Evolutionary conservation across 2,113 vertebrate genomes (phyloP), one percentile per base, ranked within the genome.

Genomic region (Beaufortia kweichowensis): DNA sequence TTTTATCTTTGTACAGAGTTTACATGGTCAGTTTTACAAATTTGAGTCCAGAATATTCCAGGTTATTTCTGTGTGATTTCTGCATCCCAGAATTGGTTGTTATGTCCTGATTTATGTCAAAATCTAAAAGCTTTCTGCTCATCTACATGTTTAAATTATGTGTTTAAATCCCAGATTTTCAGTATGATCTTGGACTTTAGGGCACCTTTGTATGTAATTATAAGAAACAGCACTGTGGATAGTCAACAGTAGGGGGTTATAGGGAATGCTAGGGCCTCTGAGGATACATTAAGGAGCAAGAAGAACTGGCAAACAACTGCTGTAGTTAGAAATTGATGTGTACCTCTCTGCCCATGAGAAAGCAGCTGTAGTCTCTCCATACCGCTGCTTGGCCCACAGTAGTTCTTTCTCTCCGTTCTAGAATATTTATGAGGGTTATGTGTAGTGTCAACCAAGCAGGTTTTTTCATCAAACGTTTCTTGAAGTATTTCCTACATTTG

Each of bases 351-450:
- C 39, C 50, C 26, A 17, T 46, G 43, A 46, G 12, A 46, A 46
- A 46, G 12, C 41, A 46, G 41, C 4, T 2, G 12, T 6, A 21
- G 6, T 21, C n/a, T 24, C 21, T 66, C 10, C 33, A 1, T 17
- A 12, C 24, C 14, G 24, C 19, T 10, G 24, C 6, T 24, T 64
- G 57, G 57, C 9, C 76, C 23, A 61, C 35, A 39, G 48, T 26
- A 28, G 11, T 71, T 78, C 26, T 29, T 78, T 78, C 67, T 70
- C 6, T 61, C 26, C 17, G 24, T 71, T 61, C 43, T 78, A 62
- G 59, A 78, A 71, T 78, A 78, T 78, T 78, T 71, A 78, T 78
- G 59, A 78, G 67, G 12, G 9, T 53, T 55, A 71, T 71, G 66
- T 71, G 31, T 70, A 55, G 57, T 62, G 14, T 55, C 33, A 61